Evolutionary conservation across 2,888 invertebrate species (phyloP), one percentile per base, ranked within the genome.

Genomic region (Acronicta leporina): DNA sequence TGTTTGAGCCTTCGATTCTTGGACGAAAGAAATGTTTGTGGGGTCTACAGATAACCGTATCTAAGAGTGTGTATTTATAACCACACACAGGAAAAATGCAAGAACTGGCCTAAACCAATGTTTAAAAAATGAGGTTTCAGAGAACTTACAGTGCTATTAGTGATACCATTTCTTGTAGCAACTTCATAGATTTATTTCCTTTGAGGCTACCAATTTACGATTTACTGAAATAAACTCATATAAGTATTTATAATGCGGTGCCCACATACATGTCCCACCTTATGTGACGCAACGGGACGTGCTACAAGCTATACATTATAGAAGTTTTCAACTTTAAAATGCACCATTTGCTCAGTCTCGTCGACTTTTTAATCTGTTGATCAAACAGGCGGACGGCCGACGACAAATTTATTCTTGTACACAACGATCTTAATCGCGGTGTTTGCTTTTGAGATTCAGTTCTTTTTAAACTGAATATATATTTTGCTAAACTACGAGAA

Each of bases 361-460:
- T 80, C 81, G 84, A 85, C 81, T 88, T 89, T 88, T 88, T 91
- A 91, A 92, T 92, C 92, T 91, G 83, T 85, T 86, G 90, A 92
- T 92, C 92, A 92, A 92, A 92, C 89, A 89, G 84, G 72, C 81
- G 82, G 77, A 73, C 81, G 84, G 84, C 85, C 84, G 90, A 86
- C 87, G 90, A 90, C 89, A 91, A 91, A 90, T 91, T 91, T 91
- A 92, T 91, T 91, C 89, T 84, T 85, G 89, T 87, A 87, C 85
- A 86, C 87, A 80, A 77, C 86, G 90, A 92, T 91, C 84, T 84
- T 89, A 87, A 91, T 91, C 91, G 83, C 76, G 41, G 80, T 79
- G 77, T 77, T 78, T 77, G 67, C 73, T 63, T 75, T 78, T 67
- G 56, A 67, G 67, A 71, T 79, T 76, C 63, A 73, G 59, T 56